Evolutionary conservation across 1,140 invertebrate genomes (phyloP).

Genomic region (Papilio aristodemus): DNA sequence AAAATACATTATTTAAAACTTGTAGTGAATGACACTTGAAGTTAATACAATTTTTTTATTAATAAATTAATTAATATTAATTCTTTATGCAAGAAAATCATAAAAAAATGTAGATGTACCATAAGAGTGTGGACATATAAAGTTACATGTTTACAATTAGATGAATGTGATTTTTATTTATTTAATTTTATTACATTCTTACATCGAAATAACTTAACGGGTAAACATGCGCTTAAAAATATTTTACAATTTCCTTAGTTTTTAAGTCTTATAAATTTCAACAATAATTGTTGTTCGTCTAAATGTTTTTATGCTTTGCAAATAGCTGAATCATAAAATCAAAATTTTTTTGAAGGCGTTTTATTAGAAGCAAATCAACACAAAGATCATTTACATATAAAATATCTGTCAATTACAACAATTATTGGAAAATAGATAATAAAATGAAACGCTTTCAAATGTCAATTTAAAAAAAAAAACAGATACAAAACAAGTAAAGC

Average conservation of each 20-base stretch:
- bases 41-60: no score
- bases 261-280: background rate
- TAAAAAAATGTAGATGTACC: no score
- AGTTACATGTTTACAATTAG: background rate
- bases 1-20: no score
- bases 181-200: constrained; percentile 5
- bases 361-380: background rate
- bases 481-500: constrained; percentile 28
- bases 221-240: background rate
- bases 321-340: constrained; percentile 14
- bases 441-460: constrained; percentile 28
- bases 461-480: constrained; percentile 11
- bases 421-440: background rate
- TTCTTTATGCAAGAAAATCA: no score
- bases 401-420: background rate
- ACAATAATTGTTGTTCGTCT: constrained; percentile 33
- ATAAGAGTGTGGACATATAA: background rate
- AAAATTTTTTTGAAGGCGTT: constrained; percentile 6
- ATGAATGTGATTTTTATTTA: background rate
- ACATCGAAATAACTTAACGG: background rate
- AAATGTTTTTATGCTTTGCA: constrained; percentile 30
- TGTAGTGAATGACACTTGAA: no score
- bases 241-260: constrained; percentile 13
- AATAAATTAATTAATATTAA: no score
- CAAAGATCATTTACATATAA: background rate